Percentiles rank a stretch among this genome's conserved stretches.
These are phyloP conservation scores for Nettapus auritus DNA, from an alignment of 2,113 vertebrate genomes.

Conservation along the genomic window DNA sequence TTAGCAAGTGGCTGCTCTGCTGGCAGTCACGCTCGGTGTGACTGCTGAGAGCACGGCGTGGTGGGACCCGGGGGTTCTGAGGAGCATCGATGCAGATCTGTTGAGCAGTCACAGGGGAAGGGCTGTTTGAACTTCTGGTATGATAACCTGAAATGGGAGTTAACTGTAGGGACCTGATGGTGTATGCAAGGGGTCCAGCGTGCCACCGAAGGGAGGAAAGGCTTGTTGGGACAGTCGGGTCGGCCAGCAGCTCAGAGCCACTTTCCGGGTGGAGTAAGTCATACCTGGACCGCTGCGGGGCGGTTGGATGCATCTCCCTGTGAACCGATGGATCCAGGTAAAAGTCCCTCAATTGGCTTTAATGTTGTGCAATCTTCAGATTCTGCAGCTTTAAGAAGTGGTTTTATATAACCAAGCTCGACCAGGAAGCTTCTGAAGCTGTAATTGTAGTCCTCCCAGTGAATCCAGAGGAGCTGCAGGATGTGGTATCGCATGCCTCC, in stretches of 20 bases:
- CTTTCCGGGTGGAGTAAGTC: background rate
- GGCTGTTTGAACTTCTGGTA: fast-evolving
- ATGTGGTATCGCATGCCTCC: background rate
- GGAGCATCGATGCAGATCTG: background rate
- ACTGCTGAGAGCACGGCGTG: background rate
- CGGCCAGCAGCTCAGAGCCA: background rate
- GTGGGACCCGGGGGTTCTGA: background rate
- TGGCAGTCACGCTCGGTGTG: no score
- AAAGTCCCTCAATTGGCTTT: background rate
- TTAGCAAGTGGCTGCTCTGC: no score
- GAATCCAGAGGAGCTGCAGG: background rate
- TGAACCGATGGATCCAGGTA: background rate
- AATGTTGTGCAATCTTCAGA: background rate
- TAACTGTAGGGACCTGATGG: fast-evolving
- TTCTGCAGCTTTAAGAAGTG: background rate
- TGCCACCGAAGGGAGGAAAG: background rate
- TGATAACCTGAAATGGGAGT: background rate
- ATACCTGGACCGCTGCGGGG: background rate
- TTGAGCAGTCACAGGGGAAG: background rate
- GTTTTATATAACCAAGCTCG: background rate
- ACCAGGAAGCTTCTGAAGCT: background rate
- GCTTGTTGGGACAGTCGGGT: background rate
- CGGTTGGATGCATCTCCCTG: background rate
- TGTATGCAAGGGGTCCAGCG: background rate
- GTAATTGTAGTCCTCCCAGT: background rate